These are phyloP conservation scores for Eueremaeus valkanovi DNA, from an alignment of 2,888 invertebrate species.

Conservation along the genomic window DNA sequence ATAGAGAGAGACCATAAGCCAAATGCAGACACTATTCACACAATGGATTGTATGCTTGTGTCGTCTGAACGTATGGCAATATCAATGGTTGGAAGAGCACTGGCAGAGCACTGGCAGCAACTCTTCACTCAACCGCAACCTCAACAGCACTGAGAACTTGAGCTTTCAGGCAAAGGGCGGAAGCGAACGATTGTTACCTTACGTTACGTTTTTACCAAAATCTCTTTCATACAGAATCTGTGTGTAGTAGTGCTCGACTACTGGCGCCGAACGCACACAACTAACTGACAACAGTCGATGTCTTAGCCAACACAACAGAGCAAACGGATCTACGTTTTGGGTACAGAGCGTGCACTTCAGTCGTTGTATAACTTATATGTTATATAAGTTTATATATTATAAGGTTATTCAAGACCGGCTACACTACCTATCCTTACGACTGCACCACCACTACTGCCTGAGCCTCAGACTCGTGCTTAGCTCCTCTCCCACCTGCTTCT, in stretches of 20 bases:
- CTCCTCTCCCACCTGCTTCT: conserved; percentile 36
- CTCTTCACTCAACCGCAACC: conserved; percentile 32
- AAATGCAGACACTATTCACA: background rate
- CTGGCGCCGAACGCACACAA: conserved; percentile 30
- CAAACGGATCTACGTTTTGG: conserved; percentile 28
- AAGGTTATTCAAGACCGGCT: conserved; percentile 34
- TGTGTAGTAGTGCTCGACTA: conserved; percentile 16
- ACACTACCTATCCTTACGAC: background rate
- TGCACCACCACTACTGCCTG: background rate
- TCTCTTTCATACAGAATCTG: background rate
- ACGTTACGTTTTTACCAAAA: background rate
- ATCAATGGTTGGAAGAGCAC: conserved; percentile 28
- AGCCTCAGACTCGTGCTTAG: conserved; percentile 22
- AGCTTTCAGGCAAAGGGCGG: conserved; percentile 27
- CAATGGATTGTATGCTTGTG: conserved; percentile 6
- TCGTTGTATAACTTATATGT: conserved; percentile 17
- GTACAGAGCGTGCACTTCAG: background rate
- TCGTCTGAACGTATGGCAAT: conserved; percentile 5
- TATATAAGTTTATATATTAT: background rate
- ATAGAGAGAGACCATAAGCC: background rate
- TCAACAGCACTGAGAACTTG: conserved; percentile 28
- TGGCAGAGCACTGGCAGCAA: too few species aligned
- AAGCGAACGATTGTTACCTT: conserved; percentile 30
- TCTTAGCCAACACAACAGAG: background rate
- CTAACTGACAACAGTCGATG: background rate